These are phyloP conservation scores for Sceloporus undulatus DNA, from an alignment of 2,113 vertebrate species.

Conservation along the genomic window DNA sequence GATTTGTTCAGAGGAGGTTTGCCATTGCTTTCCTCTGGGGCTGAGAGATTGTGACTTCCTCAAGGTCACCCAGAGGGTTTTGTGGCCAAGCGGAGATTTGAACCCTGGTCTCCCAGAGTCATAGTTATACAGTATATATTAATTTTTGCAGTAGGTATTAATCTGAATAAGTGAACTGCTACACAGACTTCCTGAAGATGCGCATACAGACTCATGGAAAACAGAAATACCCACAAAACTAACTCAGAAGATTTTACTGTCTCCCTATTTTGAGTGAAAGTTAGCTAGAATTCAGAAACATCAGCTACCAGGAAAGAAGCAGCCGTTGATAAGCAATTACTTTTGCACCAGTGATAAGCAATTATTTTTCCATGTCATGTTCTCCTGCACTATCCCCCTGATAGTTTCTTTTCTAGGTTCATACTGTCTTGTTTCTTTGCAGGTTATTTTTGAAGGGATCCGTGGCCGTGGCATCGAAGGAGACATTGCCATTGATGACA, in stretches of 20 bases:
- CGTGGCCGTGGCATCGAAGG: conserved; percentile 96
- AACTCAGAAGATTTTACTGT: too few relatives aligned
- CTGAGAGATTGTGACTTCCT: too few relatives aligned
- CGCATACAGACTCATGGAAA: neutral
- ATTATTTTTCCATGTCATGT: too few relatives aligned
- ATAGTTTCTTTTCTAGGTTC: neutral
- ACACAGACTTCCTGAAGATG: neutral
- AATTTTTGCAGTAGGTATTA: too few relatives aligned
- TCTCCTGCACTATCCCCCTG: neutral
- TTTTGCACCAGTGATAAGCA: neutral
- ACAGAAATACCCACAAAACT: neutral
- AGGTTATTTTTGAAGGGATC: conserved; percentile 96
- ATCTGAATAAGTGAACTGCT: too few relatives aligned
- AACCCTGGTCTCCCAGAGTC: too few relatives aligned
- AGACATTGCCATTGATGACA: conserved; percentile 97
- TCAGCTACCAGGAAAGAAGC: neutral
- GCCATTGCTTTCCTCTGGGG: too few relatives aligned
- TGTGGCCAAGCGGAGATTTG: too few relatives aligned
- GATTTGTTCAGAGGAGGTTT: too few relatives aligned
- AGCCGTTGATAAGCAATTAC: neutral
- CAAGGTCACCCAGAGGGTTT: too few relatives aligned
- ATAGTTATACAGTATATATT: too few relatives aligned
- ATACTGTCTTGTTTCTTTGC: neutral
- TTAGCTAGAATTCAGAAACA: neutral
- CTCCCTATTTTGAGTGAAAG: neutral